Evolutionary conservation across 2,888 invertebrate species (phyloP).

Genomic region (Eumerus sabulonum): DNA sequence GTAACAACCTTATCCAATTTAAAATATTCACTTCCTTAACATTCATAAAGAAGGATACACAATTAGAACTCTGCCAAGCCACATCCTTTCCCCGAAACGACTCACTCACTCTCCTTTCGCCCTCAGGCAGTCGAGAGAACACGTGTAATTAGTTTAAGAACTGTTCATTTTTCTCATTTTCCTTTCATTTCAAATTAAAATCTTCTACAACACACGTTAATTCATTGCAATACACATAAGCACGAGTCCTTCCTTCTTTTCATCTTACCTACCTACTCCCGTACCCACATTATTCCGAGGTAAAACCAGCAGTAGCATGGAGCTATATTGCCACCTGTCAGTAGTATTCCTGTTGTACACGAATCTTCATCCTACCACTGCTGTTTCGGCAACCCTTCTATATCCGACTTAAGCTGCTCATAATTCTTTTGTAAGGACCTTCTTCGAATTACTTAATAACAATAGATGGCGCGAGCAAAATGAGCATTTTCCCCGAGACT

Average conservation of each 20-base stretch:
- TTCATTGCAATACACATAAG: constrained; percentile 28
- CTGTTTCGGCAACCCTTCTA: constrained; percentile 31
- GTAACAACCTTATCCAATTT: constrained; percentile 46
- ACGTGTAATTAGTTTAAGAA: constrained; percentile 68
- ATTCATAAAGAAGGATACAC: constrained; percentile 50
- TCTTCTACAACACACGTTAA: constrained; percentile 63
- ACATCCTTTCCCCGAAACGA: constrained; percentile 2
- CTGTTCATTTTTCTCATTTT: constrained; percentile 48
- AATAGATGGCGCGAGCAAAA: constrained; percentile 66
- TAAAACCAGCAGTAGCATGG: background rate
- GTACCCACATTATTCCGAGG: constrained; percentile 21
- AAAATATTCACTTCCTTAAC: constrained; percentile 51
- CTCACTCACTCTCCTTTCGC: too few relatives aligned
- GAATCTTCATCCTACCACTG: too few relatives aligned
- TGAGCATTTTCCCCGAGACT: constrained; percentile 62
- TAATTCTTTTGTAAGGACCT: constrained; percentile 69
- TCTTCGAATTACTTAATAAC: constrained; percentile 68
- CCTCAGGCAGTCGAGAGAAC: constrained; percentile 31
- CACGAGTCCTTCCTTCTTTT: background rate
- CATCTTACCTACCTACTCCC: background rate
- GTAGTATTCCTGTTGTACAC: constrained; percentile 25
- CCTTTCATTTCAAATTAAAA: constrained; percentile 66
- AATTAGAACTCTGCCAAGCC: constrained; percentile 61
- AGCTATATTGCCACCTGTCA: constrained; percentile 64
- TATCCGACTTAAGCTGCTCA: constrained; percentile 65